Base-by-base conservation (phyloP, 2,797 vertebrate species). In the Crypturellus tataupa region DNA sequence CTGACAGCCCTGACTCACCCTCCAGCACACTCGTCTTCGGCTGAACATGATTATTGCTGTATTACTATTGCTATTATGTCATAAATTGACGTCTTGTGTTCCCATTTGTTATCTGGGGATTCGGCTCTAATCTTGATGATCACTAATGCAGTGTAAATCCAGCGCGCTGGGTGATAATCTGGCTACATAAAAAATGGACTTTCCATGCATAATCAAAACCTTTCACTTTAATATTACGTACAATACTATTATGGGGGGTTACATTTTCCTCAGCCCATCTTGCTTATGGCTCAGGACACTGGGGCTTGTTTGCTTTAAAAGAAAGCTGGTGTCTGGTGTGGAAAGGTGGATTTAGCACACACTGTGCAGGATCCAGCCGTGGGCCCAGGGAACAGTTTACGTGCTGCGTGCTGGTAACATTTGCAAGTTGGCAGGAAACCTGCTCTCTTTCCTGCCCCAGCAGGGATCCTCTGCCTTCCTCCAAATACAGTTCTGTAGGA, bases 131-230 rank as follows among this genome's bases (percentile, higher is more conserved):
- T 97, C 95, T 96, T 91, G 92, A 80, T 33, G 53, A 93, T 91
- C 20, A 0, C 93, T 96, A 96, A 97, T 95, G 95, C 93, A 97
- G 89, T 33, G 82, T 84, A 97, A 96, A 97, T 96, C 96, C 95
- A 94, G 81, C 4, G 0, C 7, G 0, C 70, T 62, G 91, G 88
- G 94, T 95, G 94, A 96, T 96, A 96, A 97, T 96, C 96, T 96
- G 84, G 93, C 91, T 90, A 95, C 80, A 85, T 89, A 18, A 71
- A 96, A 92, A 78, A 46, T 31, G 1, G 0, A 93, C 92, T 95
- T 95, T 95, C 81, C 77, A 92, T 81, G 63, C 77, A 90, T 79
- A 94, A 95, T 93, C 80, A 95, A 97, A 96, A 81, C 81, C 79
- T 91, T 97, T 96, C 88, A 89, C 86, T 97, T 93, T 73, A 95